Percentiles rank a stretch among this genome's conserved stretches.
Evolutionary conservation across 35 echinoderm and acorn worm species (phyloP).

Genomic region (Apostichopus californicus): DNA sequence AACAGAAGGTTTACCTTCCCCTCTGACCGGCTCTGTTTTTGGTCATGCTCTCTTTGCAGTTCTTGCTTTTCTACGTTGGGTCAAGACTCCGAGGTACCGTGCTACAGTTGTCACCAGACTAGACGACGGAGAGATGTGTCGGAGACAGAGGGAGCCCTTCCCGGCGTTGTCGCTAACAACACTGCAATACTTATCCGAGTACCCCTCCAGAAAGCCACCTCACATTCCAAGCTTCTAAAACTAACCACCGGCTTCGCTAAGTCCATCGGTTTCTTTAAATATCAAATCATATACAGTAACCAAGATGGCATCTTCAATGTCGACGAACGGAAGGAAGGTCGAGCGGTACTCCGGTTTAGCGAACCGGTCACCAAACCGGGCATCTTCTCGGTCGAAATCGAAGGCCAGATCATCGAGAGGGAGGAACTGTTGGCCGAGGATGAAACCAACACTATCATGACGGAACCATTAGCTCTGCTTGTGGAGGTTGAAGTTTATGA

Average conservation of each 20-base stretch:
- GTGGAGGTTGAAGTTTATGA: conserved; percentile 66
- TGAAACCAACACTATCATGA: conserved; percentile 35
- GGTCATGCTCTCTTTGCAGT: not conserved
- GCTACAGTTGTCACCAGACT: conserved; percentile 61
- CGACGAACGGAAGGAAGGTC: conserved; percentile 59
- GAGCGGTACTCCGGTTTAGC: conserved; percentile 63
- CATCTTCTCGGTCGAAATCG: conserved; percentile 62
- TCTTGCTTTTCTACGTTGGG: conserved; percentile 21
- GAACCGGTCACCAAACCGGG: conserved; percentile 25
- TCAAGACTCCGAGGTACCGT: conserved; percentile 51
- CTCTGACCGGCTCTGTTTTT: not conserved
- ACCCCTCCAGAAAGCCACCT: conserved; percentile 47
- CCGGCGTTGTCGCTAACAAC: conserved; percentile 49
- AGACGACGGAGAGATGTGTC: conserved; percentile 20
- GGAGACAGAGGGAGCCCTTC: not conserved
- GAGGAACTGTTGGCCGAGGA: not conserved
- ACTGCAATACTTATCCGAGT: conserved; percentile 62
- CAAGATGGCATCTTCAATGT: conserved; percentile 63
- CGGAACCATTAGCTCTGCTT: conserved; percentile 53
- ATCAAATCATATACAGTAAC: conserved; percentile 49
- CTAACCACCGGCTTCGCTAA: conserved; percentile 59
- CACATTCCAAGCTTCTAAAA: conserved; percentile 57
- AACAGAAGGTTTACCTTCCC: too few relatives aligned
- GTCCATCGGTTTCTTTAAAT: conserved; percentile 51
- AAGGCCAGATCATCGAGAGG: conserved; percentile 65